Evolutionary conservation across 2,797 vertebrate species (phyloP).

Genomic region (Natrix natrix): DNA sequence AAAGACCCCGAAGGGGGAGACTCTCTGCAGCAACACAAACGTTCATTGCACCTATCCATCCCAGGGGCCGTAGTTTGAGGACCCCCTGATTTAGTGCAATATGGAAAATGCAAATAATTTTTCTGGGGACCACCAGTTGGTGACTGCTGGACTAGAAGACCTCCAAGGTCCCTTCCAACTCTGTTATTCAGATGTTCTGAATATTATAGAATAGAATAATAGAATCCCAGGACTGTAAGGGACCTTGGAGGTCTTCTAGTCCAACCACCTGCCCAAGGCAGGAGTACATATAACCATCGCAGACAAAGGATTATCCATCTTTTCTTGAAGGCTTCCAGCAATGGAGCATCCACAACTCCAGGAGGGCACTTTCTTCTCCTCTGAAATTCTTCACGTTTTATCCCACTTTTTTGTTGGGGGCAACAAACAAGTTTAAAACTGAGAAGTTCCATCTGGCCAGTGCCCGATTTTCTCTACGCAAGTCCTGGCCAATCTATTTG

Average conservation of each 20-base stretch:
- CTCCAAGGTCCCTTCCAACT: background rate
- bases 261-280: no score
- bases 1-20: no score
- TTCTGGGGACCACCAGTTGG: no score
- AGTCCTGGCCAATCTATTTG: slow-evolving; percentile 17
- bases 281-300: background rate
- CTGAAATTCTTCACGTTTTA: background rate
- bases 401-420: background rate
- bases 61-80: no score
- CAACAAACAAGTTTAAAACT: background rate
- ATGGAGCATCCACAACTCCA: background rate
- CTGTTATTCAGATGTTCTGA: no score
- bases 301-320: background rate
- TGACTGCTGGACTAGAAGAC: no score
- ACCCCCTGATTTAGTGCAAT: no score
- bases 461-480: background rate
- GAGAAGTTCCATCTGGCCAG: background rate
- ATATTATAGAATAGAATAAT: background rate
- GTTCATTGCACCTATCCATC: no score
- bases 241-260: no score
- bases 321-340: background rate
- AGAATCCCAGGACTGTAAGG: no score
- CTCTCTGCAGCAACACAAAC: no score
- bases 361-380: background rate
- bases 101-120: no score